Base-by-base conservation (phyloP, 2,888 invertebrate genomes). In the Xylophagus ater region DNA sequence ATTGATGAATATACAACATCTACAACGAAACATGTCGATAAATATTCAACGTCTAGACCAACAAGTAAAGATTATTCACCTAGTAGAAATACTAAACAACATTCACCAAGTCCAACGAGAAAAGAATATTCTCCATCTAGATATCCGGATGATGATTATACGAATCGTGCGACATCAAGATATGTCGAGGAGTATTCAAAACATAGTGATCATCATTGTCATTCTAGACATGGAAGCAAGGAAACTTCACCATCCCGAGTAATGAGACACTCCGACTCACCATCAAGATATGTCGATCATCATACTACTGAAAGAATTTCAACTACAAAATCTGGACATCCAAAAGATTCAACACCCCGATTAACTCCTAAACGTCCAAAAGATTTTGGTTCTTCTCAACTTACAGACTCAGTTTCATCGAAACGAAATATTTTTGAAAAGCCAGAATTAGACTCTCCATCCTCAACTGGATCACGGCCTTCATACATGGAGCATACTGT, bases 401-500 rank as follows among this genome's bases (percentile, higher is more conserved):
- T 13, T 47, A 6, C 47, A 46, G 60, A 59, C 23, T 54, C 56
- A 4, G 56, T 60, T n/a, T 55, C 56, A 5, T 56, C 56, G 2
- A 57, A 57, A 30, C 51, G 61, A 18, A 58, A 57, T 39, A 48
- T 62, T n/a, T 63, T 62, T 38, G 64, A 62, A 44, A 51, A 50
- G 26, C 29, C 42, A 3, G 33, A 37, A 17, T 15, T 12, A 4
- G 41, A n/a, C 29, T 41, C 23, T 40, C 41, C 4, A 31, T 31
- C 20, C n/a, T 31, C 35, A 42, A 41, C 20, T 32, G 39, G 35
- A 20, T 32, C 58, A 12, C 54, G 58, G 33, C 65, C 65, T 7
- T 63, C 64, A 4, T 65, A 65, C 40, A 65, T 65, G 65, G 63
- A 62, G 35, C 65, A 62, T 33, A 65, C 65, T 9, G 57, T 60